Conservation (phyloP, 2,888 invertebrate genomes). For the Allophyes oxyacanthae region DNA sequence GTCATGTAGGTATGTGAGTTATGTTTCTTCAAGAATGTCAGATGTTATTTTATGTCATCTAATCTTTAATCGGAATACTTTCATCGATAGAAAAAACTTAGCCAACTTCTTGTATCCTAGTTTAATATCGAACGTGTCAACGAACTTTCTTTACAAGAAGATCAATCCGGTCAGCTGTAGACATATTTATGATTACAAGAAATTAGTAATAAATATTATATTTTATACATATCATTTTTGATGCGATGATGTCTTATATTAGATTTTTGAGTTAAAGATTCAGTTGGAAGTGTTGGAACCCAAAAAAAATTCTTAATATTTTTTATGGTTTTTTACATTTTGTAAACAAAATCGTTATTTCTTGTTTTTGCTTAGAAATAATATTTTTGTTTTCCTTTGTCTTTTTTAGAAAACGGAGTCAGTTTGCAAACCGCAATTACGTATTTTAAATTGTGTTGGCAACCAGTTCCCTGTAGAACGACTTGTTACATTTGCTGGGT, state of each 20-base stretch:
- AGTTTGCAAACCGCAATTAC: too few relatives aligned
- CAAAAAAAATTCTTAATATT: neutral
- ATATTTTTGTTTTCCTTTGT: slow-evolving; percentile 9
- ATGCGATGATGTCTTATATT: too few relatives aligned
- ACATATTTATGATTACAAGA: neutral
- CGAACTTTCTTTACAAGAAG: slow-evolving; percentile 1
- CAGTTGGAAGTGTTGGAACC: too few relatives aligned
- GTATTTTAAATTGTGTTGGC: neutral
- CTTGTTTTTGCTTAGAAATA: neutral
- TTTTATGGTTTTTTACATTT: neutral
- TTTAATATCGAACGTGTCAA: slow-evolving; percentile 5
- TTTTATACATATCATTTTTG: too few relatives aligned
- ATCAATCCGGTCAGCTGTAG: neutral
- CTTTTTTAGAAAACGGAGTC: neutral
- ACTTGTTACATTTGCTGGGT: slow-evolving; percentile 5
- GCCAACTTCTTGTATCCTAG: neutral
- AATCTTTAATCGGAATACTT: too few relatives aligned
- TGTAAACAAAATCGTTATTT: slow-evolving; percentile 1
- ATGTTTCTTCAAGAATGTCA: too few relatives aligned
- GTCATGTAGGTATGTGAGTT: too few relatives aligned
- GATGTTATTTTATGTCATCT: too few relatives aligned
- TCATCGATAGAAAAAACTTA: too few relatives aligned
- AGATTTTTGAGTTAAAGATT: too few relatives aligned
- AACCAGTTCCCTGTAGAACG: slow-evolving; percentile 3
- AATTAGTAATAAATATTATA: neutral